Conservation (phyloP, 1,140 invertebrate species). For the Mylabris phalerata region DNA sequence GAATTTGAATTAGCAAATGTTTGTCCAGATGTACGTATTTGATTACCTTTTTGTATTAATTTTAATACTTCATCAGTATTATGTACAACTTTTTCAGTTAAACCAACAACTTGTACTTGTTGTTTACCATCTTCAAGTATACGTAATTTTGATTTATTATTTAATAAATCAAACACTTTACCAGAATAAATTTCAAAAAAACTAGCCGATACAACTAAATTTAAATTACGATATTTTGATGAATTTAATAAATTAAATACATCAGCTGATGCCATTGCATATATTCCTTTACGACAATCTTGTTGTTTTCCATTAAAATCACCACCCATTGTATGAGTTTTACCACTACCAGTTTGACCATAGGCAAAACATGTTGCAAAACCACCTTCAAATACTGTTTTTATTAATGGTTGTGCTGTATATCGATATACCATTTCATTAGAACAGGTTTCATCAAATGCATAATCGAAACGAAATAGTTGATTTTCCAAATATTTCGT, state of each 20-base stretch:
- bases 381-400: conserved; percentile 81
- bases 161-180: conserved; percentile 91
- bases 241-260: conserved; percentile 50
- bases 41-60: conserved; percentile 66
- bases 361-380: conserved; percentile 91
- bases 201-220: conserved; percentile 67
- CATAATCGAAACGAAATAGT: conserved; percentile 76
- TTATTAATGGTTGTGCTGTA: conserved; percentile 77
- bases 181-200: conserved; percentile 90
- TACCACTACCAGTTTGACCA: conserved; percentile 81
- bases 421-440: conserved; percentile 79
- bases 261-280: conserved; percentile 55
- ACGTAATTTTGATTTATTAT: conserved; percentile 88
- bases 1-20: conserved; percentile 83
- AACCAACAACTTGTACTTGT: conserved; percentile 73
- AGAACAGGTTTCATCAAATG: conserved; percentile 69
- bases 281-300: conserved; percentile 66
- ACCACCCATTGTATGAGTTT: conserved; percentile 80
- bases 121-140: conserved; percentile 79
- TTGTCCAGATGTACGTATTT: conserved; percentile 67
- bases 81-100: conserved; percentile 68
- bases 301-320: conserved; percentile 69
- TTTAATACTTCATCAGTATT: conserved; percentile 72
- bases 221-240: conserved; percentile 50
- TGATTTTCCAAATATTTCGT: conserved; percentile 83